phyloP scores from a whole-genome alignment of 2,113 vertebrate species.

The Solea solea region DNA sequence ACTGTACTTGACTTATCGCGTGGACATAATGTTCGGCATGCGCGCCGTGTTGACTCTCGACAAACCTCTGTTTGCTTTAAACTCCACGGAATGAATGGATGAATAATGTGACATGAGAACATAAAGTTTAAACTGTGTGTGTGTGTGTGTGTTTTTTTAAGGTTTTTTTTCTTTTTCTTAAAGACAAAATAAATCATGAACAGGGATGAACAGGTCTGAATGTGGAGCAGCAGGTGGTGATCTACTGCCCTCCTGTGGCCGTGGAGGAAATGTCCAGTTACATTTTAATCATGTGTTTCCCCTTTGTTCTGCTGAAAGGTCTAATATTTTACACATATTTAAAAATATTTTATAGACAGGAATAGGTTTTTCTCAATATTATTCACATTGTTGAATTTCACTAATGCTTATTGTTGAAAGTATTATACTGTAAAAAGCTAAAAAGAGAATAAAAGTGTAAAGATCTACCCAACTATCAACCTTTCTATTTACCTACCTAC shows the following conservation, averaged over 20 bases:
- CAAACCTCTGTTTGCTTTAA: slow-evolving; percentile 29
- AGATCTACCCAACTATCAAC: no score
- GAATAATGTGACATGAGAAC: slow-evolving; percentile 29
- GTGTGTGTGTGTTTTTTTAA: accelerated
- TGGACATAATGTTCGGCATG: not conserved
- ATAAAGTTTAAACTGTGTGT: not conserved
- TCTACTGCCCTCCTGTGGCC: slow-evolving; percentile 48
- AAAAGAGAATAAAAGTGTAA: no score
- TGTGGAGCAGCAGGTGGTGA: not conserved
- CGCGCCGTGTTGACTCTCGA: slow-evolving; percentile 4
- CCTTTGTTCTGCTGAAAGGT: no score
- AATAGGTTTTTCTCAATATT: no score
- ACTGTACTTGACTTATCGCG: not conserved
- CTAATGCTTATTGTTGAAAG: no score
- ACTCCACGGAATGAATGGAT: slow-evolving; percentile 7
- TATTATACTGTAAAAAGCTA: no score
- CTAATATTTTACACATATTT: no score
- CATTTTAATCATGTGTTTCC: not conserved
- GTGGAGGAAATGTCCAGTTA: not conserved
- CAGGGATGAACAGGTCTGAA: not conserved
- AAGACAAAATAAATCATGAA: no score
- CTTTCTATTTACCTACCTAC: no score
- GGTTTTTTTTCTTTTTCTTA: no score
- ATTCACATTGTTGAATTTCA: no score
- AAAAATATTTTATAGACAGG: no score